Evolutionary conservation across 1,140 invertebrate species (phyloP), one percentile per base, ranked within the genome.

Genomic region (Pachypeltis micranthus): DNA sequence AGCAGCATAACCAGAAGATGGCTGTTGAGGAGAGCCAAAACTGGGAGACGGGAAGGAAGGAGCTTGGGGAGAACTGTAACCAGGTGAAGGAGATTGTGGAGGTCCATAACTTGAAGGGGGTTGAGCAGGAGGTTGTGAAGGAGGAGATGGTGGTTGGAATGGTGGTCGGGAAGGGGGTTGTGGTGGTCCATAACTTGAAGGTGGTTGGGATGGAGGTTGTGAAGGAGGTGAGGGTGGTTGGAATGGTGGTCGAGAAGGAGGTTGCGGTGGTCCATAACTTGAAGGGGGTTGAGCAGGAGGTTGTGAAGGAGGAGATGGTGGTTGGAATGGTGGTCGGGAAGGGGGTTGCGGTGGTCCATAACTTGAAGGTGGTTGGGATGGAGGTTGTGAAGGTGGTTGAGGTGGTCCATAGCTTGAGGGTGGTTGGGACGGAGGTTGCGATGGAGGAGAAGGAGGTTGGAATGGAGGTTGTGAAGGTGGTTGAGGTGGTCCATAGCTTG

Each of bases 401-500:
- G n/a, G 65, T 59, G 55, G 10, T n/a, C 66, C 65, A 59, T 69
- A 69, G 26, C 62, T 56, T 1, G 61, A 26, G 10, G 67, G 66
- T 56, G 67, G 63, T 60, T n/a, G n/a, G n/a, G n/a, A n/a, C n/a
- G n/a, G 34, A 39, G 63, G 25, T 26, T 57, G 28, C n/a, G 2
- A 2, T 25, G 29, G 28, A 1, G 60, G 56, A 31, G 34, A 4
- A 55, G 51, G 23, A 4, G 44, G 2, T 39, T 54, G 28, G 24
- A 23, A 57, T 12, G 59, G 31, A 29, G 27, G 34, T n/a, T 39
- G 7, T 39, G 7, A 39, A 59, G 67, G 66, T 23, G n/a, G n/a
- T n/a, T n/a, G n/a, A n/a, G n/a, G 65, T 59, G 55, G 10, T n/a
- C 66, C 65, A 59, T 69, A 69, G 26, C 62, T 56, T 1, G 61